A percentile compares a stretch with the other conserved stretches of the same genome.
phyloP scores from a whole-genome alignment of 2,888 invertebrate species.

The Tenodera sinensis region DNA sequence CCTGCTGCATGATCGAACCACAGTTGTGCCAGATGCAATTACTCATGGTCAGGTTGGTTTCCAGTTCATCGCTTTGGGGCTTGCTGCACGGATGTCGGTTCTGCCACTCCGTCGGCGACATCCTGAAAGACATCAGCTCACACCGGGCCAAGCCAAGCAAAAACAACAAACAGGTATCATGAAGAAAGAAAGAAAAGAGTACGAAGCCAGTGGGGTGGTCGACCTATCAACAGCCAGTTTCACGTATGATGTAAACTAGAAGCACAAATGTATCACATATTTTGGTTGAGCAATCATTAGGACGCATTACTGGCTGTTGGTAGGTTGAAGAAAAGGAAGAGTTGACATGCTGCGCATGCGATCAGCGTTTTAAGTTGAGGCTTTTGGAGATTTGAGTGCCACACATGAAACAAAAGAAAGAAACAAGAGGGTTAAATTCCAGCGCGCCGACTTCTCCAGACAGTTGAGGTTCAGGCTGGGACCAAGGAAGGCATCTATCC shows the following conservation, averaged over 20 bases:
- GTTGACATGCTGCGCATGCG: not conserved
- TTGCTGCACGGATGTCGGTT: slow-evolving; percentile 51
- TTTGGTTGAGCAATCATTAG: no score
- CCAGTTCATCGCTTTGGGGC: slow-evolving; percentile 47
- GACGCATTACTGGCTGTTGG: not conserved
- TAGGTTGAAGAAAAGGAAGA: not conserved
- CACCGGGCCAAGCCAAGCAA: not conserved
- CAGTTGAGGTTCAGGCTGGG: not conserved
- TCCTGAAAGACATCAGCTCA: slow-evolving; percentile 42
- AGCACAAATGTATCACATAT: no score
- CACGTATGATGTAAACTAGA: not conserved
- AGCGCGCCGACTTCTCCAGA: not conserved
- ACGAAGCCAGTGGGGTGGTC: not conserved
- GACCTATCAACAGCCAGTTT: not conserved
- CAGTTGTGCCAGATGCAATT: slow-evolving; percentile 60
- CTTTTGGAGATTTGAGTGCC: not conserved
- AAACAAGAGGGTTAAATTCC: not conserved
- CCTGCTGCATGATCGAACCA: slow-evolving; percentile 54
- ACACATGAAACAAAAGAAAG: not conserved
- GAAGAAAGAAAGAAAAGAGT: not conserved
- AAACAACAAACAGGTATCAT: not conserved
- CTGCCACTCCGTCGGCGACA: slow-evolving; percentile 56
- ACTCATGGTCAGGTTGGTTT: slow-evolving; percentile 52
- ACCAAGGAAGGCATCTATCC: not conserved
- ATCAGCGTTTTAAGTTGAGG: not conserved